Evolutionary conservation across 2,113 vertebrate genomes (phyloP), one percentile per base, ranked within the genome.

Genomic region (Coptodon rendalli): DNA sequence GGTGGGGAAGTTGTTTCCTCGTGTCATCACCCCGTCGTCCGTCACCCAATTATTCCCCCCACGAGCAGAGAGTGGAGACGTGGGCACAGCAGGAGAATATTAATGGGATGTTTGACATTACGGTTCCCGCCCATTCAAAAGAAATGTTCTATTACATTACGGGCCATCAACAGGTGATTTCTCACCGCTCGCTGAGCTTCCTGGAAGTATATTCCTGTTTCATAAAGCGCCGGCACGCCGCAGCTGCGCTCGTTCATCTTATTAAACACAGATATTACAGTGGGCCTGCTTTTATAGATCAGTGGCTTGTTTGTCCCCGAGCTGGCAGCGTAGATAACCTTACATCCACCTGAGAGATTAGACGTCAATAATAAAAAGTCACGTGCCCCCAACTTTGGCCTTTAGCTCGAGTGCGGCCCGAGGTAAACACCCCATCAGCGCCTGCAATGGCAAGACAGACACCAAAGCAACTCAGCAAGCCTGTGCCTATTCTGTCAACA

Each of bases 401-500:
- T 92, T 93, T 89, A 53, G 83, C 45, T 87, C 80, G 38, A 92
- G 73, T 31, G 57, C 5, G 45, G 86, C 89, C 82, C 3, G 87
- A 87, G 76, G 90, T 86, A 93, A 93, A 91, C 89, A 81, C 59
- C 61, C 83, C 10, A 88, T 89, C 31, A 40, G 83, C 7, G 71
- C 52, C 90, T 78, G 81, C 57, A 86, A 82, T 24, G 80, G 89
- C 86, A 81, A 91, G 84, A 84, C 85, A 92, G 91, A 82, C 91
- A 86, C 92, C 92, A 82, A 89, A 93, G 93, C 90, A 57, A 54
- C 86, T 80, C 92, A 89, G 90, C 87, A 68, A 88, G 90, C 88
- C 95, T 95, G 95, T 94, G 94, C 93, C 92, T 93, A 95, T 97
- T 97, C 96, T 96, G 95, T 96, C 96, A 97, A 95, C 94, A 95